Base-by-base conservation (phyloP, 1,140 invertebrate genomes). In the Hyles euphorbiae region DNA sequence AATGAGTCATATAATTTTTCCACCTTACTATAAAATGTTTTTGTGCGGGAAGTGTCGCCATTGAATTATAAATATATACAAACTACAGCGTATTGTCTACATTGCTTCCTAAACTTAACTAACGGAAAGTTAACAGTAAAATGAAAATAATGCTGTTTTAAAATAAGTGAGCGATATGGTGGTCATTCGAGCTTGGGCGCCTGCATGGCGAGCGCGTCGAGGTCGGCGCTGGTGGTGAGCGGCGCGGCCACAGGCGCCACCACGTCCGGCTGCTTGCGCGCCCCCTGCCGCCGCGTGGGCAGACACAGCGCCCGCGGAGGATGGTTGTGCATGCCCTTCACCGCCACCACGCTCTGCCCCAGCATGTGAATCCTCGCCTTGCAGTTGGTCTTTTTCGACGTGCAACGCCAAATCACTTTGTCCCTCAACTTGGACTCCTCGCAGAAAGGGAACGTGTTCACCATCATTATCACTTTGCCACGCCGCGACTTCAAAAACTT, bases 381-480 rank as follows among this genome's bases (percentile, higher is more conserved):
- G 65, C 89, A 89, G 65, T 89, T 90, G 0, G 87, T 89, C 69
- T 90, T 90, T 75, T 90, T 90, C 3, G 89, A 90, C 3, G 89
- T 90, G 63, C 89, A 90, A 34, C 89, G 71, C 89, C 89, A 90
- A 53, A 90, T 90, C 9, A 90, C 86, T 62, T 90, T 90, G 61
- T 88, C 87, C 60, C 85, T 70, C 66, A 90, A 71, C 58, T 88
- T 88, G 4, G 89, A 90, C 65, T 90, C 89, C 65, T 90, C 89
- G 63, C 89, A 90, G 65, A 90, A 90, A 6, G 89, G 87, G 68
- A 90, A 90, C 47, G 87, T 89, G 59, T 90, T 90, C 65, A 90
- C 88, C 78, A 90, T 83, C 88, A 90, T 90, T 54, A 90, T 86
- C n/a, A 90, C 75, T 67, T 90, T 90, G 46, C 89, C 89, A 22